Evolutionary conservation across 2,888 invertebrate genomes (phyloP), one percentile per base, ranked within the genome.

Genomic region (Drosophila seclusa): DNA sequence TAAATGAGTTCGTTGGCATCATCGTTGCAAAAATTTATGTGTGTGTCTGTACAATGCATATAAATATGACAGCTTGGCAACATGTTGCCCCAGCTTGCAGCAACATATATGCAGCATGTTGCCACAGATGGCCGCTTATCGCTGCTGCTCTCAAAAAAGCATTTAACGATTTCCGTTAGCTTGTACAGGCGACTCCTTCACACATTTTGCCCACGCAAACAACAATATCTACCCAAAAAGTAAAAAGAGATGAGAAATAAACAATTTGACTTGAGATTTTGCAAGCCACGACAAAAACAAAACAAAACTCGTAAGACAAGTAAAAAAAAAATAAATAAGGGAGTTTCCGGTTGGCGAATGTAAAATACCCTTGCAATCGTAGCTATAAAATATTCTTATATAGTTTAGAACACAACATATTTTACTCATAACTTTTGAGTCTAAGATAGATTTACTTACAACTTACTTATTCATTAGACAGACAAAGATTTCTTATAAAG

Each of bases 91-190:
- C 77, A 88, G 81, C 80, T 80, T 65, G 62, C 38, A 40, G 21
- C 45, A 45, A 45, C 45, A 45, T 16, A 40, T 54, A 32, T n/a
- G 38, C 54, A 34, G 34, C 48, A 50, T 57, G 68, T 60, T 68
- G 78, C 59, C 62, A 48, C 71, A 65, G 65, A 55, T 52, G 58
- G 24, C 24, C 59, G 66, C 74, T 45, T 60, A 49, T 82, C 71
- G 45, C 42, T 29, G 48, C 36, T 64, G 60, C 57, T 32, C 57
- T 68, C 49, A 36, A 36, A 53, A 62, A 63, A 84, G 72, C 72
- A 73, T 82, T 87, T 76, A 84, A 87, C 76, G 87, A 87, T 90
- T 87, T 90, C 90, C 89, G 87, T 75, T 73, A 74, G 64, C 62
- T 65, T 62, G 60, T 40, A 54, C 57, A 78, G 64, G 53, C 34